Evolutionary conservation across 2,888 invertebrate genomes (phyloP).

Genomic region (Idaea dimidiata): DNA sequence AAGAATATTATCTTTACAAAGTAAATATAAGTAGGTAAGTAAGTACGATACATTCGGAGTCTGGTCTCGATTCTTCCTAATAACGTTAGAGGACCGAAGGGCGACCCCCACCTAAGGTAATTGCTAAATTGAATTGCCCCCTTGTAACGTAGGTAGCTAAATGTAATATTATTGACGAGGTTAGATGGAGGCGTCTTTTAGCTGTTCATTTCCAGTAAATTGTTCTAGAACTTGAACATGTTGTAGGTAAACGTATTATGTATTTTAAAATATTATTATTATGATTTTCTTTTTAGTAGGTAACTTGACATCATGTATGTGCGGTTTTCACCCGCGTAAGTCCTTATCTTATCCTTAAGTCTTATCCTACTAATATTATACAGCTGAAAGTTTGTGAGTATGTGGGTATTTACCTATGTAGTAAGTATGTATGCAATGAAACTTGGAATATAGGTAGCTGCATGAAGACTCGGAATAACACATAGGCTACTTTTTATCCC

Average conservation of each 20-base stretch:
- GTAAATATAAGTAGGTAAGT: constrained; percentile 26
- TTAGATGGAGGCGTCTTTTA: not conserved
- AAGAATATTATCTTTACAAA: constrained; percentile 18
- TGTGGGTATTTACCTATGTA: too few species aligned
- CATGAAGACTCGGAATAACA: too few species aligned
- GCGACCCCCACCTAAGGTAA: constrained; percentile 46
- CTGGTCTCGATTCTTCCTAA: constrained; percentile 53
- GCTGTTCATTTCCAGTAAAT: constrained; percentile 2
- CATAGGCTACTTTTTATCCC: too few species aligned
- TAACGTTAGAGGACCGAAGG: constrained; percentile 40
- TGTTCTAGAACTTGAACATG: not conserved
- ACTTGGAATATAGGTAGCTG: too few species aligned
- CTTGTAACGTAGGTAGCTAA: constrained; percentile 49
- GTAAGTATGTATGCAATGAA: too few species aligned
- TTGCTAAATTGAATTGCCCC: constrained; percentile 64
- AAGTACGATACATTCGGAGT: constrained; percentile 37
- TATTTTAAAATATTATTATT: too few species aligned
- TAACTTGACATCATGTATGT: too few species aligned
- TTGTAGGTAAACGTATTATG: not conserved
- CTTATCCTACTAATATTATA: too few species aligned
- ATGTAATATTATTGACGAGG: constrained; percentile 22
- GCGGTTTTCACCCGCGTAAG: too few species aligned
- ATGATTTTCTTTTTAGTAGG: too few species aligned
- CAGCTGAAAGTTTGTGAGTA: too few species aligned
- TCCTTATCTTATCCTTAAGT: too few species aligned